A percentile compares a stretch with the other conserved stretches of the same genome.
Evolutionary conservation across 1,140 invertebrate species (phyloP).

Genomic region (Drosophila teissieri): DNA sequence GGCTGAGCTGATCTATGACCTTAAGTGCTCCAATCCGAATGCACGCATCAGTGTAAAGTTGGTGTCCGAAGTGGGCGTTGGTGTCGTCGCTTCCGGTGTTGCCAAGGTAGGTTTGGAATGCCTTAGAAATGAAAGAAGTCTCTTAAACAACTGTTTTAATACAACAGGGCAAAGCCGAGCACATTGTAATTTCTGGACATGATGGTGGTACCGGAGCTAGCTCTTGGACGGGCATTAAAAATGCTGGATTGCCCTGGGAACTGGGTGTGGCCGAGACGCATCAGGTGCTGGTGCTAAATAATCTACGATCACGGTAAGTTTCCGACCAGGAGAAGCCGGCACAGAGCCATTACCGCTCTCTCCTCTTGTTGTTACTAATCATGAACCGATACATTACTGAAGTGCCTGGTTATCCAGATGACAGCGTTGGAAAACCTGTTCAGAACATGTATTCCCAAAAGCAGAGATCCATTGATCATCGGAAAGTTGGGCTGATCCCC

Average conservation of each 20-base stretch:
- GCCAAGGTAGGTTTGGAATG: constrained; percentile 90
- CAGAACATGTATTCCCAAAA: constrained; percentile 45
- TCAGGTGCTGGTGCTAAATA: constrained; percentile 97
- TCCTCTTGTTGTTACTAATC: constrained; percentile 77
- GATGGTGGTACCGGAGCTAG: constrained; percentile 99
- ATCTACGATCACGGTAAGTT: constrained; percentile 91
- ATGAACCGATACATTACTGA: constrained; percentile 79
- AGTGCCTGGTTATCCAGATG: constrained; percentile 80
- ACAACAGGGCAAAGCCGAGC: constrained; percentile 96
- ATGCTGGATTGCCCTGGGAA: constrained; percentile 98
- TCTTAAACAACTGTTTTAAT: not conserved
- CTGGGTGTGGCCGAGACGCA: constrained; percentile 98
- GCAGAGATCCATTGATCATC: constrained; percentile 53
- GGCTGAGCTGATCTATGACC: constrained; percentile 98
- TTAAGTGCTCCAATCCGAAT: constrained; percentile 98
- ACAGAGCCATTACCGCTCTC: constrained; percentile 29
- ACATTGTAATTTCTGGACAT: constrained; percentile 99
- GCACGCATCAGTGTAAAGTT: constrained; percentile 99
- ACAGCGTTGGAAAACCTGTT: constrained; percentile 76
- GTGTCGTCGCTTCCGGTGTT: constrained; percentile 98
- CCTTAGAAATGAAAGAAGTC: not conserved
- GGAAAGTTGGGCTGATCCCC: constrained; percentile 42
- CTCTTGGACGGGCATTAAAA: constrained; percentile 98
- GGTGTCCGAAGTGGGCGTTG: constrained; percentile 99
- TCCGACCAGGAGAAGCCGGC: constrained; percentile 50